These are phyloP conservation scores for Solea solea DNA, from an alignment of 2,113 vertebrate genomes.

Conservation along the genomic window DNA sequence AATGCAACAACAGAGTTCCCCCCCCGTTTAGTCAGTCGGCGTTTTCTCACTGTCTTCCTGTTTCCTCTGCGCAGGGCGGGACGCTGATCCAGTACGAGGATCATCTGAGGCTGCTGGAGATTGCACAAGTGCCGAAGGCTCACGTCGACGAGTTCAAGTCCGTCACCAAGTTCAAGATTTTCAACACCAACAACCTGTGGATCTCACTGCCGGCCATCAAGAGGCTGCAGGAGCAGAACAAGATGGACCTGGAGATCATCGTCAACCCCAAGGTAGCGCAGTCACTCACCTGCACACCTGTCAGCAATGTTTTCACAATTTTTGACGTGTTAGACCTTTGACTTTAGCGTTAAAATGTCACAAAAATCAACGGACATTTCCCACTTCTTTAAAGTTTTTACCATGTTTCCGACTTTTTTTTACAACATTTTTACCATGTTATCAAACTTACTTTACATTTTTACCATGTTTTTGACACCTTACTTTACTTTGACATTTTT, in stretches of 20 bases:
- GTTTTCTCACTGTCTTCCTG: background rate
- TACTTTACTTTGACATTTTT: too few species aligned
- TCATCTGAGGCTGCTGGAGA: constrained; percentile 94
- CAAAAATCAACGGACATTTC: too few species aligned
- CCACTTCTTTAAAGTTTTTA: too few species aligned
- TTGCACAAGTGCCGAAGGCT: constrained; percentile 95
- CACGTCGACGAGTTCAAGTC: constrained; percentile 99
- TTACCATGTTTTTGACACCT: too few species aligned
- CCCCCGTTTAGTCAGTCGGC: background rate
- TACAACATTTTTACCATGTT: too few species aligned
- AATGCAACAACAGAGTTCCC: background rate
- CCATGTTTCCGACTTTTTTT: too few species aligned
- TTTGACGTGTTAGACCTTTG: too few species aligned
- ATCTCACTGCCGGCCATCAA: constrained; percentile 94
- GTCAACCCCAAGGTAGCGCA: constrained; percentile 92
- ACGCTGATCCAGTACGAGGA: constrained; percentile 95
- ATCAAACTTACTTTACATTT: too few species aligned
- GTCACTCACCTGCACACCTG: background rate
- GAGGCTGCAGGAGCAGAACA: constrained; percentile 89
- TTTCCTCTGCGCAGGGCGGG: constrained; percentile 85
- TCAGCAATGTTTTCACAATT: too few species aligned
- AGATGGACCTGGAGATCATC: constrained; percentile 96
- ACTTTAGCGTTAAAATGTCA: too few species aligned
- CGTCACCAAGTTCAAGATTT: constrained; percentile 99
- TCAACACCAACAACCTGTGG: constrained; percentile 99